Evolutionary conservation across 2,113 vertebrate genomes (phyloP).

Genomic region (Peromyscus leucopus): DNA sequence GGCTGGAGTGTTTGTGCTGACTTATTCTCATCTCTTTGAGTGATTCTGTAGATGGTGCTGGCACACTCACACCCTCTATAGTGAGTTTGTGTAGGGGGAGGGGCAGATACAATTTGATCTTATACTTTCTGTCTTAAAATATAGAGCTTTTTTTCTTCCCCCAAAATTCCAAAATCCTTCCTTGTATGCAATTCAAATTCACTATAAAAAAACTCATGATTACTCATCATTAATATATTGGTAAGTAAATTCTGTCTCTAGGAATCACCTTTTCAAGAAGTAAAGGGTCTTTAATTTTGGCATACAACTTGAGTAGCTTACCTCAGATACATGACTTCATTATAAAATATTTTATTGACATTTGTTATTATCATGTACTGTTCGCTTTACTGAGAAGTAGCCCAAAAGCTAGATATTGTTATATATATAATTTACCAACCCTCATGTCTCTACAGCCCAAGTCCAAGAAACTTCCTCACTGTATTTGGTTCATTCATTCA

Average conservation of each 20-base stretch:
- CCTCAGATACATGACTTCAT: neutral
- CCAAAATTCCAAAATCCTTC: neutral
- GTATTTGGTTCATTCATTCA: neutral
- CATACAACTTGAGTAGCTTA: neutral
- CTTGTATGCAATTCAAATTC: neutral
- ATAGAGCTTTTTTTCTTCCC: neutral
- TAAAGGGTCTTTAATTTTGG: neutral
- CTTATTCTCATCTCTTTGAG: neutral
- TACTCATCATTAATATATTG: neutral
- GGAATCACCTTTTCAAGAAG: neutral
- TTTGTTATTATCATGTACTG: neutral
- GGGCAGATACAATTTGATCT: neutral
- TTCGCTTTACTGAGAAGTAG: neutral
- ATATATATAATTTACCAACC: neutral
- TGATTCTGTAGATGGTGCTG: neutral
- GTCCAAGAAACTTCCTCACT: neutral
- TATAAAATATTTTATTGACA: neutral
- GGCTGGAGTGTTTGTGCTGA: neutral
- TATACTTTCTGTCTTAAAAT: neutral
- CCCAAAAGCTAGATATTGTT: neutral
- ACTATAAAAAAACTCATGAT: neutral
- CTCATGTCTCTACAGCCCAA: neutral
- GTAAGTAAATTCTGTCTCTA: neutral
- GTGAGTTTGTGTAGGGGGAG: neutral
- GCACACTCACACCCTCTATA: too few species aligned